phyloP scores from a whole-genome alignment of 2,888 invertebrate species.

The Coenonympha glycerion region DNA sequence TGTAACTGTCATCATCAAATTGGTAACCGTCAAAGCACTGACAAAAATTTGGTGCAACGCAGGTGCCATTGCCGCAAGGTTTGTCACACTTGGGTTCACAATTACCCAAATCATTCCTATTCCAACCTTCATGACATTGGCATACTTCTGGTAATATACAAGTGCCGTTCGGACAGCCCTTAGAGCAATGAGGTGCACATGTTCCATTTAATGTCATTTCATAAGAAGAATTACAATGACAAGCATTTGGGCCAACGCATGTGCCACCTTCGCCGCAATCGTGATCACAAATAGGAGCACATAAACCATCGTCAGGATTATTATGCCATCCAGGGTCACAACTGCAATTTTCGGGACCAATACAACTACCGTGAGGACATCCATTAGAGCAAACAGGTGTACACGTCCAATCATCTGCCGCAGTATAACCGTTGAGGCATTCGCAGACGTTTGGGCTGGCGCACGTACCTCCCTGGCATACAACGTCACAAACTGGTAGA shows the following conservation, averaged over 20 bases:
- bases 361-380: conserved; percentile 28
- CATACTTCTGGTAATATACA: conserved; percentile 34
- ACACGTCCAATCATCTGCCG: conserved; percentile 19
- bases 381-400: conserved; percentile 25
- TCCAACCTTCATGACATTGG: conserved; percentile 31
- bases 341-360: conserved; percentile 21
- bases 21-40: conserved; percentile 36
- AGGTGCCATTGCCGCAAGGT: conserved; percentile 44
- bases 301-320: conserved; percentile 20
- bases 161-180: conserved; percentile 35
- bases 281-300: conserved; percentile 47
- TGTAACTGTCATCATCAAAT: conserved; percentile 11
- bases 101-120: conserved; percentile 15
- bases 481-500: not conserved
- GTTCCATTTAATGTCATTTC: conserved; percentile 28
- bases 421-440: conserved; percentile 38
- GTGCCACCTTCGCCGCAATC: conserved; percentile 60
- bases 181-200: conserved; percentile 38
- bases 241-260: conserved; percentile 64
- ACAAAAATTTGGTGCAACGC: conserved; percentile 45
- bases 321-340: conserved; percentile 26
- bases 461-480: conserved; percentile 30
- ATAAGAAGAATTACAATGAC: conserved; percentile 59
- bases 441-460: conserved; percentile 45
- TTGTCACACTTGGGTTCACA: conserved; percentile 33